These are phyloP conservation scores for Tupaia chinensis DNA, from an alignment of 2,113 vertebrate species.

Conservation along the genomic window DNA sequence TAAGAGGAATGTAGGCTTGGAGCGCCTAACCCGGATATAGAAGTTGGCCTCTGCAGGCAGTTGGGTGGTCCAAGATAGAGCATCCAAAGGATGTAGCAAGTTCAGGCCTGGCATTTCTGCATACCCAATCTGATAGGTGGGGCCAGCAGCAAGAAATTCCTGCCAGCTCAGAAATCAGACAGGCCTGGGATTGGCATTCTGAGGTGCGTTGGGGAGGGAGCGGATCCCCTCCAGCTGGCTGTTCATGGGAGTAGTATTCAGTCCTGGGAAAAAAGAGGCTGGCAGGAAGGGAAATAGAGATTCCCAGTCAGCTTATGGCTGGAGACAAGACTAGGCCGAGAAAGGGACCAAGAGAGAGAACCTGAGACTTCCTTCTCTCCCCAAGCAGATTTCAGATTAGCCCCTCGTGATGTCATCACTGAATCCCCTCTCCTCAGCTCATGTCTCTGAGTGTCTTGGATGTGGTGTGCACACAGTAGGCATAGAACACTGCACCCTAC, in stretches of 20 bases:
- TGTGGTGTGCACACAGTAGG: background rate
- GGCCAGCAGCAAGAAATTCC: conserved; percentile 67
- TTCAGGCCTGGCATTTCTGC: conserved; percentile 76
- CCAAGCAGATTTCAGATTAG: background rate
- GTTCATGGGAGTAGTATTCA: background rate
- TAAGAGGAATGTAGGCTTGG: background rate
- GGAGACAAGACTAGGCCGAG: background rate
- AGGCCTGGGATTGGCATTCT: conserved; percentile 61
- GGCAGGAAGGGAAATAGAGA: background rate
- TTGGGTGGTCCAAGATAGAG: conserved; percentile 74
- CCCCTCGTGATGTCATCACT: background rate
- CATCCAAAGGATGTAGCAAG: conserved; percentile 72
- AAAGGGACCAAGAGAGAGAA: background rate
- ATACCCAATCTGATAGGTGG: conserved; percentile 66
- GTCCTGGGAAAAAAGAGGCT: conserved; percentile 7
- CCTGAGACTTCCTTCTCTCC: background rate
- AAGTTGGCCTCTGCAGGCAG: conserved; percentile 49
- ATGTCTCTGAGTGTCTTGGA: background rate
- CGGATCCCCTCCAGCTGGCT: conserved; percentile 57
- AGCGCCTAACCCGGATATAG: conserved; percentile 40
- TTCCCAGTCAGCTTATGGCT: background rate
- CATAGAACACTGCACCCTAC: too few relatives aligned
- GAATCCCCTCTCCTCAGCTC: background rate
- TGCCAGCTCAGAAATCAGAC: conserved; percentile 74
- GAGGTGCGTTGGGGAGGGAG: conserved; percentile 47